Base-by-base conservation (phyloP, 2,113 vertebrate species). In the Recurvirostra avosetta region DNA sequence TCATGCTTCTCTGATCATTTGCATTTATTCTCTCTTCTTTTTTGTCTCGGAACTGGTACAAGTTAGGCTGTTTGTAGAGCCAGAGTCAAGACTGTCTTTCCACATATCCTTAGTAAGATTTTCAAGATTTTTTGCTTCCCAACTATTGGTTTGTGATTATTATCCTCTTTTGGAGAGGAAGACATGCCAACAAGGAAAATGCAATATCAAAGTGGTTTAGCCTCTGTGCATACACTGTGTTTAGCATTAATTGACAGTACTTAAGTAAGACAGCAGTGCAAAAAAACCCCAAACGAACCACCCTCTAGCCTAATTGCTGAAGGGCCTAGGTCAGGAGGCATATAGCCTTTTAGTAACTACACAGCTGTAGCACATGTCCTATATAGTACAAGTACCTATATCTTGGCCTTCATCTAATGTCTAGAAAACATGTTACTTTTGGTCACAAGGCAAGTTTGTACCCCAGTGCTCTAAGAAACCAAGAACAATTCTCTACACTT, bases 1-100 rank as follows among this genome's bases (percentile, higher is more conserved):
- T 94, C 88, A 82, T 68, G 62, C 78, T 93, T 95, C 81, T 77
- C 25, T 40, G 50, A 84, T 55, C 5, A 2, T 94, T 94, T 92
- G 72, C 77, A 74, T 97, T 92, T 88, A 27, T 88, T 77, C 56
- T 59, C 34, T 83, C 34, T 72, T 70, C 27, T 52, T 40, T n/a
- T 75, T 45, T 66, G 15, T 65, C 50, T 88, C 17, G 30, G 38
- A 45, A 47, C 40, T 55, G 59, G 19, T 82, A 38, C 30, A 47
- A 79, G 73, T 79, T 82, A 53, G 70, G 27, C 50, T 87, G 22
- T 43, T 73, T 61, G 45, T 5, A 49, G 13, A 79, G 15, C 7
- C 56, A 88, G 55, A 77, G n/a, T 72, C n/a, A 52, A 68, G 83
- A 65, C 40, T 75, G 18, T 63, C 20, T 89, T 66, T 84, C 34